These are phyloP conservation scores for Daubentonia madagascariensis DNA, from an alignment of 2,113 vertebrate species.

Conservation along the genomic window DNA sequence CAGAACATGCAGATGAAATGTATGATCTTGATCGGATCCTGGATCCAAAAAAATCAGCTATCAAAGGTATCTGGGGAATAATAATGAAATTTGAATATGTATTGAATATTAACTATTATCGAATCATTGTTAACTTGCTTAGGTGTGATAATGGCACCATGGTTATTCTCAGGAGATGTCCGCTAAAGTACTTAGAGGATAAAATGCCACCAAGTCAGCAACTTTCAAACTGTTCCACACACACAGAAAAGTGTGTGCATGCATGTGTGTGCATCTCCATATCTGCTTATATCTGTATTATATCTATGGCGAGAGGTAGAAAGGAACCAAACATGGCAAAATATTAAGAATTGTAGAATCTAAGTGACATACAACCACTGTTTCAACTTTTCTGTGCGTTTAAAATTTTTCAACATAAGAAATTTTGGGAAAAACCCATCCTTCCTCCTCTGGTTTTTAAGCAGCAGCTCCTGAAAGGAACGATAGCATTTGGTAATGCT, in stretches of 20 bases:
- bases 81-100: neutral
- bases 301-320: neutral
- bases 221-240: neutral
- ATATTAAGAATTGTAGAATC: neutral
- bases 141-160: no score
- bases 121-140: neutral
- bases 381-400: neutral
- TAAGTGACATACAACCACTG: neutral
- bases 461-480: neutral
- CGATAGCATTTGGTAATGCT: neutral
- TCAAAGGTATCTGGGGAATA: neutral
- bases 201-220: neutral
- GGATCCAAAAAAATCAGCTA: neutral
- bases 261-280: fast-evolving
- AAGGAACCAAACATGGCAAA: neutral
- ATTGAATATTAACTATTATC: neutral
- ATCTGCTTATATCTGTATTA: neutral
- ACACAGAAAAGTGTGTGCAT: neutral
- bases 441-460: neutral
- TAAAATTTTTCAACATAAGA: neutral
- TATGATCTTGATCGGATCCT: neutral
- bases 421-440: neutral
- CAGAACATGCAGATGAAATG: neutral
- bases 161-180: neutral
- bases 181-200: neutral